Evolutionary conservation across 1,140 invertebrate genomes (phyloP).

Genomic region (Ceratoteleas bidentatus): DNA sequence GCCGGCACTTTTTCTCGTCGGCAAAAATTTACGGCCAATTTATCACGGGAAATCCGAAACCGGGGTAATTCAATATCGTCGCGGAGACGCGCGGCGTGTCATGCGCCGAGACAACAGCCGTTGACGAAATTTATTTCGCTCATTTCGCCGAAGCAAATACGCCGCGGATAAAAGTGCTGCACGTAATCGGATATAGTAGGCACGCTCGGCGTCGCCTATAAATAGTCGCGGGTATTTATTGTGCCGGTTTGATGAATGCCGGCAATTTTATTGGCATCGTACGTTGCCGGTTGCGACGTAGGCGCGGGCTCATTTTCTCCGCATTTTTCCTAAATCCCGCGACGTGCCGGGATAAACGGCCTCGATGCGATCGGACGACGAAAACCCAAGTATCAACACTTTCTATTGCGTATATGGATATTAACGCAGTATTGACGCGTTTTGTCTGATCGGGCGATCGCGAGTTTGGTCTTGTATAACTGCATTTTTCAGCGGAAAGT

Average conservation of each 20-base stretch:
- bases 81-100: constrained; percentile 43
- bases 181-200: constrained; percentile 54
- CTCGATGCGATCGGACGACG: constrained; percentile 7
- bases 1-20: constrained; percentile 16
- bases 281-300: constrained; percentile 29
- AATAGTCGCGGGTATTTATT: constrained; percentile 50
- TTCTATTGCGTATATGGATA: no score
- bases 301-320: constrained; percentile 12
- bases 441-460: no score
- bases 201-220: constrained; percentile 39
- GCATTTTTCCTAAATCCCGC: constrained; percentile 33
- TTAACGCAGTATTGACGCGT: no score
- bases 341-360: constrained; percentile 24
- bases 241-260: constrained; percentile 47
- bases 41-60: constrained; percentile 52
- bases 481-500: no score
- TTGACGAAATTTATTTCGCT: constrained; percentile 60
- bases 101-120: constrained; percentile 43
- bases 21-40: constrained; percentile 52
- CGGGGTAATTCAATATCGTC: constrained; percentile 51
- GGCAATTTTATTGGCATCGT: constrained; percentile 45
- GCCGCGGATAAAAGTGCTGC: constrained; percentile 44
- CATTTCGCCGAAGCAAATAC: constrained; percentile 47
- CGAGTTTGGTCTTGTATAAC: no score
- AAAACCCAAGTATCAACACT: no score